Evolutionary conservation across 1,140 invertebrate species (phyloP), one percentile per base, ranked within the genome.

Genomic region (Battus philenor): DNA sequence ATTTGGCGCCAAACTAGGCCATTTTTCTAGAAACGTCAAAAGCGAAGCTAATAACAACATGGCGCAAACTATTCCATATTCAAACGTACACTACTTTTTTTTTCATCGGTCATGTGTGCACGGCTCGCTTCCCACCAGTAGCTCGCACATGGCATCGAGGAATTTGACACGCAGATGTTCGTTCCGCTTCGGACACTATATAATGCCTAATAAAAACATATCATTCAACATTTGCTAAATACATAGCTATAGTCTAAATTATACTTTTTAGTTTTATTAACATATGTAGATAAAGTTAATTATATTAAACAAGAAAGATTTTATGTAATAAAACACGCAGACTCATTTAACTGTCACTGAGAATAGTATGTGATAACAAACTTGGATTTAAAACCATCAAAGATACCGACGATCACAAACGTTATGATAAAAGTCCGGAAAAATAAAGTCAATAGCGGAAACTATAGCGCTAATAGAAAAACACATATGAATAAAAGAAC

Each of bases 101-200:
- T 75, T 70, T 56, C 29, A 49, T 31, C 29, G 30, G 50, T n/a
- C 58, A 55, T 72, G 67, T 75, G 67, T 70, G 68, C 63, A 78
- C 66, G 74, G 68, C 72, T 65, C 64, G 74, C 50, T 83, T 82
- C 79, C 68, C 79, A 80, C 62, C 70, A 70, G 68, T 69, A 67
- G 66, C 66, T 54, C 70, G 74, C 79, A 83, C 74, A 83, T 83
- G 79, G 68, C 76, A 68, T 52, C 46, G 53, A 71, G 76, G 79
- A 83, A 83, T 83, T 83, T 74, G 73, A 79, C 76, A 77, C 72
- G 79, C 79, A 83, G 79, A 78, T 80, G 79, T 75, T 68, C 62
- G 63, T 72, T 74, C 70, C 68, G 66, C 61, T 54, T 59, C 65
- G 54, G 62, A 66, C 59, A 71, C 50, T 61, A 73, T 77, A 74